A percentile compares a stretch with the other conserved stretches of the same genome.
Evolutionary conservation across 2,113 vertebrate species (phyloP).

Genomic region (Pteropus alecto): DNA sequence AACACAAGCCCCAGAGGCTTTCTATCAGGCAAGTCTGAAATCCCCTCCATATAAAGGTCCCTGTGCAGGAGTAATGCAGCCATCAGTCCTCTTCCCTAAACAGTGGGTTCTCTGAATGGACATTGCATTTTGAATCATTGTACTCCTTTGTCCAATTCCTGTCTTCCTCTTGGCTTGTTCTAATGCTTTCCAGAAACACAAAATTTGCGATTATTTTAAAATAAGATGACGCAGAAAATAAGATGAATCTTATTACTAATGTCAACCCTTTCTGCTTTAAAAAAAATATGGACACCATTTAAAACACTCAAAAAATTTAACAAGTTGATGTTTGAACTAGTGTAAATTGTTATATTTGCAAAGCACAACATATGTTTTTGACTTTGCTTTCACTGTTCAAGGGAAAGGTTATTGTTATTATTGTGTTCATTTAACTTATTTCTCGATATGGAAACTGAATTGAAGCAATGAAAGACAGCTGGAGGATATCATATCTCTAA

Average conservation of each 20-base stretch:
- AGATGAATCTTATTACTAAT: not conserved
- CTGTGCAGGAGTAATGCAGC: fast-evolving
- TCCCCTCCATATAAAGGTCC: not conserved
- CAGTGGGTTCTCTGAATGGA: not conserved
- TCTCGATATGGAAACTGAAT: not conserved
- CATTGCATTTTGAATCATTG: not conserved
- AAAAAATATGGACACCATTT: not conserved
- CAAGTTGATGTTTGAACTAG: not conserved
- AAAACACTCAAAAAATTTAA: not conserved
- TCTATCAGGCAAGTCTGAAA: not conserved
- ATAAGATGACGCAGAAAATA: not conserved
- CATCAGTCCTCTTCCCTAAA: not conserved
- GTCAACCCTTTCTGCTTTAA: not conserved
- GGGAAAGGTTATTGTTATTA: not conserved
- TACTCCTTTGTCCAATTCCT: not conserved
- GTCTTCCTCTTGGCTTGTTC: not conserved
- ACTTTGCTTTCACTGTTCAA: not conserved
- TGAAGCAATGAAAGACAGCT: not conserved
- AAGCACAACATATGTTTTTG: not conserved
- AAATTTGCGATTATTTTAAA: not conserved
- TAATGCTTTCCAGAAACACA: not conserved
- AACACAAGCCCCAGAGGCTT: not conserved
- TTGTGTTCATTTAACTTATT: not conserved
- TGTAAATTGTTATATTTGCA: conserved; percentile 6
- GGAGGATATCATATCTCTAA: fast-evolving